Evolutionary conservation across 2,888 invertebrate genomes (phyloP).

Genomic region (Chrysopilus asiliformis): DNA sequence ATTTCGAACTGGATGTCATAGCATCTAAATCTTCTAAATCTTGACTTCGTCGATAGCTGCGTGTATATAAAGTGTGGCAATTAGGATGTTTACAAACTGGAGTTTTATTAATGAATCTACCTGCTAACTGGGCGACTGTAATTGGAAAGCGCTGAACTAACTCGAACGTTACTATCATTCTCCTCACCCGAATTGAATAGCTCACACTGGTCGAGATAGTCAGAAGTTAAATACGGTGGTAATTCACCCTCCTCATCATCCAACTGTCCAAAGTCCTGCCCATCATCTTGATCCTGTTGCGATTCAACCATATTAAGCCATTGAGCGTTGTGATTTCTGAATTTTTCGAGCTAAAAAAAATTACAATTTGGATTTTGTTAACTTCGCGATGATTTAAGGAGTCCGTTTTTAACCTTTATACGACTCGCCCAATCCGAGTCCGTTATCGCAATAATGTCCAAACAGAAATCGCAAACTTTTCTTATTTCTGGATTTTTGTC

Average conservation of each 20-base stretch:
- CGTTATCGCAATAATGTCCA: slow-evolving; percentile 88
- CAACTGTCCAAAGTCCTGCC: slow-evolving; percentile 32
- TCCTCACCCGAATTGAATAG: slow-evolving; percentile 38
- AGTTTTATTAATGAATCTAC: slow-evolving; percentile 20
- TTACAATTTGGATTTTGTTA: background rate
- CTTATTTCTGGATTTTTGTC: slow-evolving; percentile 90
- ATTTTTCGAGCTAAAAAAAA: slow-evolving; percentile 60
- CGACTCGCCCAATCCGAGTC: slow-evolving; percentile 87
- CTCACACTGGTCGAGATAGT: slow-evolving; percentile 48
- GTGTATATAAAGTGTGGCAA: slow-evolving; percentile 1
- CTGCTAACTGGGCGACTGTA: slow-evolving; percentile 41
- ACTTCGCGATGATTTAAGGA: background rate
- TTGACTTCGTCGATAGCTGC: slow-evolving; percentile 38
- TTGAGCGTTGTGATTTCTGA: slow-evolving; percentile 95
- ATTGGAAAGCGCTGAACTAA: slow-evolving; percentile 29
- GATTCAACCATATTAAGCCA: slow-evolving; percentile 95
- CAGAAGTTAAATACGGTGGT: slow-evolving; percentile 62
- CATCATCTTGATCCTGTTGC: slow-evolving; percentile 41
- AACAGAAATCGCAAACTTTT: slow-evolving; percentile 86
- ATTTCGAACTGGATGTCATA: slow-evolving; percentile 33
- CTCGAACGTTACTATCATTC: slow-evolving; percentile 25
- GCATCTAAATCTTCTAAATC: slow-evolving; percentile 42
- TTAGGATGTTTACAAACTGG: background rate
- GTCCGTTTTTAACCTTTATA: slow-evolving; percentile 49
- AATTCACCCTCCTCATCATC: slow-evolving; percentile 47